These are phyloP conservation scores for pig (Sus scrofa) DNA, from an alignment of 2,113 vertebrate species.

Conservation along the genomic window T2T-Sscrofa CM000824.6:98947001-98947500, in stretches of 20 bases:
- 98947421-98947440: not conserved
- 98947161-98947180: not conserved
- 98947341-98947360: not conserved
- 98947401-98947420: not conserved
- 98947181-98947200: not conserved
- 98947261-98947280: not conserved
- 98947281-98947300: not conserved
- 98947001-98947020: not conserved
- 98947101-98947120: not conserved
- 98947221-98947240: not conserved
- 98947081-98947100: not conserved
- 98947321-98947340: not conserved
- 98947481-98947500: not conserved
- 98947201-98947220: not conserved
- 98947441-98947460: not conserved
- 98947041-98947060: not conserved
- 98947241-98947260: not conserved
- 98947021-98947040: constrained; percentile 16
- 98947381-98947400: constrained; percentile 19
- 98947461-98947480: not conserved
- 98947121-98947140: not conserved
- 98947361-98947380: constrained; percentile 24
- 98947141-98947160: not conserved
- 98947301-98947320: not conserved
- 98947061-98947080: not conserved